Base-by-base conservation (phyloP, 2,113 vertebrate species). In the Xiphophorus hellerii region DNA sequence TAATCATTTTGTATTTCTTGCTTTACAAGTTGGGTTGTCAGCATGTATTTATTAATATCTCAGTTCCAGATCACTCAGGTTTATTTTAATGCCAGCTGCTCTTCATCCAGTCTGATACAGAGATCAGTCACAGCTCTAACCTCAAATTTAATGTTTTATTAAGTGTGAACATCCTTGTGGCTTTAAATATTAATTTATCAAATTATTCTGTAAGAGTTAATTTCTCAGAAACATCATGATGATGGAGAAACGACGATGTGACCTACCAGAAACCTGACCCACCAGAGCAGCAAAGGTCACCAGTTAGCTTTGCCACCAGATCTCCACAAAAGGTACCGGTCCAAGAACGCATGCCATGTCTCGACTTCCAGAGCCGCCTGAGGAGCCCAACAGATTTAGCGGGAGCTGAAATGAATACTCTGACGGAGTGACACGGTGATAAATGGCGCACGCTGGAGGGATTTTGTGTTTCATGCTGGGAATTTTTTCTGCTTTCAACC, bases 321-420 rank as follows among this genome's bases (percentile, higher is more conserved):
- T 65, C 62, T 69, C 33, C 29, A 77, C 28, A 31, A 48, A 25
- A 75, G 63, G 30, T 31, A 37, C 67, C 66, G 42, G 68, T 22
- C 3, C 37, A 51, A 15, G 29, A 82, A 63, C 28, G 28, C 60
- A 28, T 67, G 77, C 9, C 27, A 39, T 75, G 39, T 64, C 67
- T 29, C 1, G 25, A 61, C 44, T 33, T 37, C 58, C 67, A 37
- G 15, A 35, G 15, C 70, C 44, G 37, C 60, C 44, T 25, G 15
- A 39, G 48, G 8, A 65, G 66, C 72, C 62, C 30, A 63, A 44
- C 68, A 70, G 31, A 78, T 73, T 78, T 69, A 78, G 39, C 33
- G 15, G 58, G 54, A 35, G 3, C 6, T 13, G 74, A 61, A 33
- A 65, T 31, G 30, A 86, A 77, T 37, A 70, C 48, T n/a, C 44